A percentile compares a stretch with the other conserved stretches of the same genome.
These are phyloP conservation scores for Cavia porcellus DNA, from an alignment of 2,113 vertebrate genomes.

Conservation along the genomic window DNA sequence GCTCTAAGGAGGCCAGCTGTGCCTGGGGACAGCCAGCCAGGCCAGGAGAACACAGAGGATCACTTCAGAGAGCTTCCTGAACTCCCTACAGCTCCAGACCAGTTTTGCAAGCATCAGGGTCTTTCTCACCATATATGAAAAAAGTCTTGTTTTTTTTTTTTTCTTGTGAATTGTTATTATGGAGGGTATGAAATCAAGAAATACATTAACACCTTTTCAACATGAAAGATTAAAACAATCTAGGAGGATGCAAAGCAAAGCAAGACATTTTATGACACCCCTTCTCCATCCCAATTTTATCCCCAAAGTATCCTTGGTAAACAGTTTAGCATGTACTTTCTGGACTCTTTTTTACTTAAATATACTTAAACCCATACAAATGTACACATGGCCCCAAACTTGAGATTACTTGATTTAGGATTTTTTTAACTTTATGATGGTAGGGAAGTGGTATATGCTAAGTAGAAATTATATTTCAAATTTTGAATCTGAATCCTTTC, in stretches of 20 bases:
- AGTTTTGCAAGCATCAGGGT: background rate
- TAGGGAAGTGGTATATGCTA: background rate
- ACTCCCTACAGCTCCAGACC: background rate
- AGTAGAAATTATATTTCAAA: background rate
- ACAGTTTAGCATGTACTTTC: background rate
- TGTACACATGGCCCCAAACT: background rate
- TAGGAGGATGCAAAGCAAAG: background rate
- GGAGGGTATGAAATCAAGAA: background rate
- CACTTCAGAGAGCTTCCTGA: background rate
- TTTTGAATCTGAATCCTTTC: background rate
- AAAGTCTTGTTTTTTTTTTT: background rate
- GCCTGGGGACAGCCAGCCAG: background rate
- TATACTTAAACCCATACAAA: background rate
- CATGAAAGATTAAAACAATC: background rate
- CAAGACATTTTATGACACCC: background rate
- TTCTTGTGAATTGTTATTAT: background rate
- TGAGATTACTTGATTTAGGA: background rate
- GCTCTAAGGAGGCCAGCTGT: background rate
- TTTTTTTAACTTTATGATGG: background rate
- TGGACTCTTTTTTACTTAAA: background rate
- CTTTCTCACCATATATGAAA: background rate
- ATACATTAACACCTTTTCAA: background rate
- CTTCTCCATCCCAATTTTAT: background rate
- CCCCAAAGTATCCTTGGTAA: background rate
- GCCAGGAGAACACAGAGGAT: too few species aligned